Conservation (phyloP, 2,888 invertebrate genomes). For the Sclerodermus sp. region DNA sequence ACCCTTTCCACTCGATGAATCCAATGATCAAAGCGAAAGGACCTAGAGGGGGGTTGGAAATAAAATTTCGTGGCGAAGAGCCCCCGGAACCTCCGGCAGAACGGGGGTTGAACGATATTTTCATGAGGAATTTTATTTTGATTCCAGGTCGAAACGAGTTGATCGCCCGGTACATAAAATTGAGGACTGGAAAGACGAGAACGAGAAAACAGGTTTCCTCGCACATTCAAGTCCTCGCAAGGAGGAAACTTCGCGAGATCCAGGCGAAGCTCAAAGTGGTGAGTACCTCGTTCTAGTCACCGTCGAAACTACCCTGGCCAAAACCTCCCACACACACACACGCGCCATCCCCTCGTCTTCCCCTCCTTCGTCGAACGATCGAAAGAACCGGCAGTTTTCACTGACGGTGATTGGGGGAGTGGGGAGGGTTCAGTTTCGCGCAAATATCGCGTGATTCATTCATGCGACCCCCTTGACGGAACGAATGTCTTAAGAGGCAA, state of each 20-base stretch:
- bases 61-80: too few species aligned
- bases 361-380: background rate
- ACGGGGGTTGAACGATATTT: too few species aligned
- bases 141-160: constrained; percentile 95
- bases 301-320: too few species aligned
- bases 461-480: too few species aligned
- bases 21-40: background rate
- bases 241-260: constrained; percentile 96
- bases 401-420: constrained; percentile 6
- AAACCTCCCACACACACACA: too few species aligned
- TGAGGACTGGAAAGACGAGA: constrained; percentile 98
- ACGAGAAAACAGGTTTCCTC: constrained; percentile 99
- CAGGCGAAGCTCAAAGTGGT: constrained; percentile 98
- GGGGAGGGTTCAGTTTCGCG: too few species aligned
- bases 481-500: too few species aligned
- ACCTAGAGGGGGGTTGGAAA: too few species aligned
- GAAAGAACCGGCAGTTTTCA: background rate
- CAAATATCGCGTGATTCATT: too few species aligned
- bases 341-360: too few species aligned
- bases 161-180: constrained; percentile 99
- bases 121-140: constrained; percentile 9
- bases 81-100: too few species aligned
- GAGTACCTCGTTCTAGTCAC: constrained; percentile 61
- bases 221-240: constrained; percentile 99
- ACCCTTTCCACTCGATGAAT: background rate